These are phyloP conservation scores for Argentina silus DNA, from an alignment of 2,797 vertebrate genomes.

Conservation along the genomic window DNA sequence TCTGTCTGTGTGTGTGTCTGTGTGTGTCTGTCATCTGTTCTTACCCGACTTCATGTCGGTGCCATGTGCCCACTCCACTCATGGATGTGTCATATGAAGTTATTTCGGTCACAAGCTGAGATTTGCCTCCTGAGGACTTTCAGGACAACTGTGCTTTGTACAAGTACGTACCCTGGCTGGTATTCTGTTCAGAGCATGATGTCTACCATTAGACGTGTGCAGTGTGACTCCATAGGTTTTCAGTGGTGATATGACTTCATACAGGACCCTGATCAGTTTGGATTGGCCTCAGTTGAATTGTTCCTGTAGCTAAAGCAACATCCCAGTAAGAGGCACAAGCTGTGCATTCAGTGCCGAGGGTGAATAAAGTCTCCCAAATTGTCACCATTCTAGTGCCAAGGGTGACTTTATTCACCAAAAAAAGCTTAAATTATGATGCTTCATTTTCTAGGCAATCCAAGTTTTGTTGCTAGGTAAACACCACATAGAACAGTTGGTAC, in stretches of 20 bases:
- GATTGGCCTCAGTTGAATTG: not conserved
- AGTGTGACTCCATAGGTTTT: not conserved
- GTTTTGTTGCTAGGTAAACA: no score
- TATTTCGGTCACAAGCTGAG: conserved; percentile 1
- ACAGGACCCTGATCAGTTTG: not conserved
- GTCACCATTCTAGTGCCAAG: no score
- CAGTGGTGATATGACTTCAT: not conserved
- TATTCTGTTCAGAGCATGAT: no score
- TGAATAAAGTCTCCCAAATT: no score
- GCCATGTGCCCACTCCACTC: not conserved
- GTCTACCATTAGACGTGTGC: not conserved
- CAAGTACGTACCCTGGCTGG: no score
- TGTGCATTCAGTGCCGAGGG: no score
- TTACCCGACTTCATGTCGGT: not conserved
- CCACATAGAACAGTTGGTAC: no score
- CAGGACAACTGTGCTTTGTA: no score
- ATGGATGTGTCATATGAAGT: not conserved
- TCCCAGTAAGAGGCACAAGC: not conserved
- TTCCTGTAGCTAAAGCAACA: not conserved
- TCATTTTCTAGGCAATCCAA: not conserved
- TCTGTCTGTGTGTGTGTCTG: conserved; percentile 4
- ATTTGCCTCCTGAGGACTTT: not conserved
- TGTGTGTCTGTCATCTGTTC: not conserved
- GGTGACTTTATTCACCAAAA: no score
- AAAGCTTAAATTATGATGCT: not conserved